phyloP scores from a whole-genome alignment of 2,113 vertebrate genomes.

The Gavialis gangeticus region DNA sequence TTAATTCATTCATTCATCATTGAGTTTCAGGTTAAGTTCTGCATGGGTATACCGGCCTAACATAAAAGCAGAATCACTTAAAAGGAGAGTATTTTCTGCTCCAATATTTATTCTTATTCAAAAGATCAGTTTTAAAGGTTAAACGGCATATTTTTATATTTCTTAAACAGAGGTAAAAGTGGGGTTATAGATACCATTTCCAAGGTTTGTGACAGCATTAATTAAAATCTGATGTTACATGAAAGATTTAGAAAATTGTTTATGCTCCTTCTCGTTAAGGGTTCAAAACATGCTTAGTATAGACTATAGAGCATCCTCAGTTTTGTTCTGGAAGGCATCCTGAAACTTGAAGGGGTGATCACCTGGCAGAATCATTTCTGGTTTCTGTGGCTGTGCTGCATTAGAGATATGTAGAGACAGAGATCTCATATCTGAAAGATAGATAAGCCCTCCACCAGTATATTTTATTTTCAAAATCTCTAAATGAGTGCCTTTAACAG shows the following conservation, averaged over 20 bases:
- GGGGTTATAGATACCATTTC: conserved; percentile 5
- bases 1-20: not conserved
- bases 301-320: not conserved
- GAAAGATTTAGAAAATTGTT: not conserved
- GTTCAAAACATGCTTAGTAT: not conserved
- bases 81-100: not conserved
- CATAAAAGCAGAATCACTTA: not conserved
- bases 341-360: not conserved
- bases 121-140: conserved; percentile 45
- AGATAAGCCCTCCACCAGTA: not conserved
- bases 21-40: not conserved
- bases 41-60: not conserved
- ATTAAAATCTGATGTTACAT: not conserved
- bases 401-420: rapidly evolving
- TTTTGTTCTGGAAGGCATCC: not conserved
- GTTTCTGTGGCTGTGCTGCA: rapidly evolving
- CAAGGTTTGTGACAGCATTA: not conserved
- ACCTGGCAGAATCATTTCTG: not conserved
- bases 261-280: not conserved
- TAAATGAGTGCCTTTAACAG: not conserved
- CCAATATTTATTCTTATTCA: conserved; percentile 16
- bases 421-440: not conserved
- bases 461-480: not conserved
- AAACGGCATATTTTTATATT: not conserved
- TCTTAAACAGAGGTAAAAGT: not conserved